Base-by-base conservation (phyloP, 2,797 vertebrate species). In the Sebastes taczanowskii region DNA sequence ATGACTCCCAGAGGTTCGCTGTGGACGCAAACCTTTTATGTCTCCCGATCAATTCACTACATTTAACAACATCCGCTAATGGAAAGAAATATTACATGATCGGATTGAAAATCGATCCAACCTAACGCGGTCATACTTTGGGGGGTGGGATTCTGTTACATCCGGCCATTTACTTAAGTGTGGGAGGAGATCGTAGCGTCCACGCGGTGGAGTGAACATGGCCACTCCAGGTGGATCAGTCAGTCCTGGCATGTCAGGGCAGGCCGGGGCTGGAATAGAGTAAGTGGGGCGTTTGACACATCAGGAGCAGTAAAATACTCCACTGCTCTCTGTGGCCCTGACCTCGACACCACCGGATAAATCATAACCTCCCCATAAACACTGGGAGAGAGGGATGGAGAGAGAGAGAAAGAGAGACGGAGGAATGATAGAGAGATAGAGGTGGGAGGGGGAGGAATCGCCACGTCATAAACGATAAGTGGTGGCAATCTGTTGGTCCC, bases 401-500 rank as follows among this genome's bases (percentile, higher is more conserved):
- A 71, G 63, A 63, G 22, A 55, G 55, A 29, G 68, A 58, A 3
- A 49, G 55, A 56, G 74, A 38, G 73, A 65, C 6, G 1, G 74
- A 85, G 46, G 66, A 70, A 68, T 30, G 80, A 82, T 64, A 61
- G 78, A 82, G 77, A 70, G 23, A 83, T 27, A 14, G 80, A 69
- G 58, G 59, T 16, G 63, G 74, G 68, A 46, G 77, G 38, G 25
- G 55, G 53, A 42, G 83, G 74, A 61, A 76, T 71, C 1, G 61
- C 88, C 82, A 90, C 88, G 85, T 92, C 92, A 92, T 93, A 89
- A 91, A 89, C 81, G 89, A 86, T 93, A 91, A 94, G 93, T 74
- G 82, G 90, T 67, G 89, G 91, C 93, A 92, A 94, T 93, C 90
- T 94, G 93, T 91, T 91, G 93, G 90, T 88, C 85, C 81, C 82